These are phyloP conservation scores for Rachycentron canadum DNA, from an alignment of 2,797 vertebrate species.

Conservation along the genomic window DNA sequence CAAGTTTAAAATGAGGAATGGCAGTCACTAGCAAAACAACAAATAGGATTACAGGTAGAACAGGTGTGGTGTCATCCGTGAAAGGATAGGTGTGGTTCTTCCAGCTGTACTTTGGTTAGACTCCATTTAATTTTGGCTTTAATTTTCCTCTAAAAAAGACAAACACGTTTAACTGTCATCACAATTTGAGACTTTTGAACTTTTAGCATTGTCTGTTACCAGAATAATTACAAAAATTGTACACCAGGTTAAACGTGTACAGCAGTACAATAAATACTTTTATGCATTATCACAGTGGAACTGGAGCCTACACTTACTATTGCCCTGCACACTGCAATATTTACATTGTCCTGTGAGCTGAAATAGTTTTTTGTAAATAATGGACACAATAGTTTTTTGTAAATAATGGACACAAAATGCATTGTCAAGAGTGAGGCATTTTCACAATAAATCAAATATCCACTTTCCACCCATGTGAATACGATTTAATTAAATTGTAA, in stretches of 20 bases:
- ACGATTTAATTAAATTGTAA: not conserved
- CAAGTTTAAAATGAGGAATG: not conserved
- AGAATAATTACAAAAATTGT: conserved; percentile 28
- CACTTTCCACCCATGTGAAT: not conserved
- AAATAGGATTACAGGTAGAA: not conserved
- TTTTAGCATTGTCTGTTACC: conserved; percentile 14
- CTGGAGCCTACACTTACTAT: not conserved
- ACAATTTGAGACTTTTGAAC: not conserved
- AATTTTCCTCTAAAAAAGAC: conserved; percentile 27
- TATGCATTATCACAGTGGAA: not conserved
- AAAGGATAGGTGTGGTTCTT: conserved; percentile 36
- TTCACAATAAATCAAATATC: not conserved
- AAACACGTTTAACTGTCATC: conserved; percentile 45
- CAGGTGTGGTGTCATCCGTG: conserved; percentile 27
- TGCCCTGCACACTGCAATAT: conserved; percentile 42
- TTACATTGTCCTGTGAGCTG: not conserved
- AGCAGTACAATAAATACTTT: not conserved
- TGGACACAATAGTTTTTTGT: no score
- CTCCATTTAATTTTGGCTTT: conserved; percentile 33
- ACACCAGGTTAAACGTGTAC: conserved; percentile 36
- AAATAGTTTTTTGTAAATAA: not conserved
- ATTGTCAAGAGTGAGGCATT: not conserved
- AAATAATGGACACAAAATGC: no score
- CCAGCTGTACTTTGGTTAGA: conserved; percentile 1
- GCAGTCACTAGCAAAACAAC: not conserved